Base-by-base conservation (phyloP, 2,113 vertebrate species). In the Paedocypris sp. region DNA sequence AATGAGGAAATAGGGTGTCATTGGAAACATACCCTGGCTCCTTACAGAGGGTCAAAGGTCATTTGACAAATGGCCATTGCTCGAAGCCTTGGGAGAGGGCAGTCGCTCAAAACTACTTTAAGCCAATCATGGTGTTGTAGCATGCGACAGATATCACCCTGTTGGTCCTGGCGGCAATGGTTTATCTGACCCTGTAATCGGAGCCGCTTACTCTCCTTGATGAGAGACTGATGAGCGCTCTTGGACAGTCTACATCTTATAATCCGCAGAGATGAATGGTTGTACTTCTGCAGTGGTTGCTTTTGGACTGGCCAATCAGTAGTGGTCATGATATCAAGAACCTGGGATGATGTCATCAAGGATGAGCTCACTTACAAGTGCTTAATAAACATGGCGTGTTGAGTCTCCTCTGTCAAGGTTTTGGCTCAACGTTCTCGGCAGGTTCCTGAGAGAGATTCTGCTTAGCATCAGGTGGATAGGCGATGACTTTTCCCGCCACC, bases 171-270 rank as follows among this genome's bases (percentile, higher is more conserved):
- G 31, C 47, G 49, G 62, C 45, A 33, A 22, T 12, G 25, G 39
- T 69, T 61, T 56, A 70, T 70, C 50, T 62, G 13, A 39, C 8
- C 54, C 19, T 50, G 56, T 66, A 61, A 60, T 65, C 57, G 29
- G 67, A 69, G 51, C 39, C 61, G 7, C 26, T n/a, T 5, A 15
- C 9, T 19, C 26, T 5, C 13, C 8, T 45, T 54, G 31, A 13
- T 45, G 67, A 65, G 39, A 10, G 62, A 49, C 32, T 29, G 67
- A 54, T 69, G 43, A 22, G 12, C 19, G 35, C 63, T 42, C 29
- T 28, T 22, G 45, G 20, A 31, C 16, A 38, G 41, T 58, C 32
- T 4, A 36, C 38, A 31, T 2, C 4, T 57, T 41, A 8, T 41
- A 13, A n/a, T 39, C 41, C 31, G 38, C 41, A 20, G 9, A 31